Percentiles rank a stretch among this genome's conserved stretches.
phyloP scores from a whole-genome alignment of 2,797 vertebrate species.

The Tolypeutes matacus region DNA sequence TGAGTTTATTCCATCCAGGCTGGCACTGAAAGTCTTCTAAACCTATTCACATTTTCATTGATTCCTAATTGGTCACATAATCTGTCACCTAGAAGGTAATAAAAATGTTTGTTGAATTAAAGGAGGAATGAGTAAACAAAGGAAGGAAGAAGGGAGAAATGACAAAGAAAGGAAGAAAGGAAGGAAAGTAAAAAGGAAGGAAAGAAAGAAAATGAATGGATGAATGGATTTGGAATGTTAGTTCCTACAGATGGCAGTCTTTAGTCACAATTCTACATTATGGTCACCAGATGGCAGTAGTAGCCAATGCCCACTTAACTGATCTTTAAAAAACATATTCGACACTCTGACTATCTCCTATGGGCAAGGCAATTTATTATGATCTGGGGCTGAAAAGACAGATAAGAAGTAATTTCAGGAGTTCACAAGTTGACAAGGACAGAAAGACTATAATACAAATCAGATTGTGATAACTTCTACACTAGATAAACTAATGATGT shows the following conservation, averaged over 20 bases:
- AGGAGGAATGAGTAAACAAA: background rate
- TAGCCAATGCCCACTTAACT: background rate
- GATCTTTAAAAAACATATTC: background rate
- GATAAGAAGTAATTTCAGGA: background rate
- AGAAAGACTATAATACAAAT: background rate
- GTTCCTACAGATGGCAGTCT: background rate
- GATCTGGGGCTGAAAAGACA: background rate
- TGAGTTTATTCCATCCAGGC: background rate
- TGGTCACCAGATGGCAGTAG: slow-evolving; percentile 73
- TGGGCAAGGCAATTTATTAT: background rate
- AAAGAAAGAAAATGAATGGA: background rate
- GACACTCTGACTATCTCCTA: background rate
- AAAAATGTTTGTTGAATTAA: background rate
- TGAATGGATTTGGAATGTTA: background rate
- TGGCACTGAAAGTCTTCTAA: background rate
- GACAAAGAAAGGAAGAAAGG: background rate
- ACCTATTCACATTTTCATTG: background rate
- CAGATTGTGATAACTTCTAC: background rate
- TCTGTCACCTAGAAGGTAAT: background rate
- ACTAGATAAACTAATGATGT: background rate
- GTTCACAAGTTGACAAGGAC: background rate
- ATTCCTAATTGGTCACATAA: background rate
- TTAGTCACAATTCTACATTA: background rate
- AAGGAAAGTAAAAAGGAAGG: background rate
- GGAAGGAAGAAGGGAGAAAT: background rate